Base-by-base conservation (phyloP, 2,888 invertebrate species). In the Meiosimyza decipiens region DNA sequence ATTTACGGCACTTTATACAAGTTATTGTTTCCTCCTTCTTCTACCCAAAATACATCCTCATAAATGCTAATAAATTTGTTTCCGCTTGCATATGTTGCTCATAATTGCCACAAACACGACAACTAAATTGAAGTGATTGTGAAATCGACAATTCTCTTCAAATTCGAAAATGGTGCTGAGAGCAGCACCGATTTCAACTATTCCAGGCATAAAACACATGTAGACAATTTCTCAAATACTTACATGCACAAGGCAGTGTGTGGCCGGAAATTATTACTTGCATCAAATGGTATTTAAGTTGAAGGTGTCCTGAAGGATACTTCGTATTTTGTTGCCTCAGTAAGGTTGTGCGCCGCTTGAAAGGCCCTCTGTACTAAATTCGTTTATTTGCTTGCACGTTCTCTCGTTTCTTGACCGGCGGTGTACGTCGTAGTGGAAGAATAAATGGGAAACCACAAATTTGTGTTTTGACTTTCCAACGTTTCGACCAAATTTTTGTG, bases 101-200 rank as follows among this genome's bases (percentile, higher is more conserved):
- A 83, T 84, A 82, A 85, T 84, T 82, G 82, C 85, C 81, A 79
- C 84, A 84, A 83, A 81, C 83, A 81, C 84, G 84, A 83, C 84
- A 84, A 82, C 80, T 79, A 81, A 84, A 84, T 84, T 83, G 83
- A 81, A 82, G 82, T 79, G 81, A 77, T 77, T 82, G 82, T 83
- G 47, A 67, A 68, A 63, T 74, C 62, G 72, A 74, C 75, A 72
- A 40, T 73, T 69, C 52, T 68, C n/a, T 47, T 64, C 15, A 40
- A 33, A 49, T 59, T 18, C 9, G 40, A 40, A 69, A 66, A 65
- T 71, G 68, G 16, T 13, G 16, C 16, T 57, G 57, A n/a, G n/a
- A n/a, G 22, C 28, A 6, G 3, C 40, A 40, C 40, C 40, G 40
- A 40, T 9, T 40, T 40, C 40, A 40, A 40, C 40, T 40, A 7